Evolutionary conservation across 1,140 invertebrate genomes (phyloP).

Genomic region (Arion vulgaris): DNA sequence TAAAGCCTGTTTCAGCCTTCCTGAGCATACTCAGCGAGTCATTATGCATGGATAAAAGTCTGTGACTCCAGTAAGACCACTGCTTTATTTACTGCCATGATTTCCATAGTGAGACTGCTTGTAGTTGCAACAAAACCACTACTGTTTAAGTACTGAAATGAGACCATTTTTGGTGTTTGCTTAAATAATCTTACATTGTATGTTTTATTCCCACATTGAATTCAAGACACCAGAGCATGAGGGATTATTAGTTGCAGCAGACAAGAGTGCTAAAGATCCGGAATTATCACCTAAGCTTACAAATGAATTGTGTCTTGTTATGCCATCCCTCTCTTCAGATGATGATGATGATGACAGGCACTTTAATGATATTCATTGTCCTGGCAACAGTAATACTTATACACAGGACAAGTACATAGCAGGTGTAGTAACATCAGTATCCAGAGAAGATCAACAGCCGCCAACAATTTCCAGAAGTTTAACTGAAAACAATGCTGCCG

Average conservation of each 20-base stretch:
- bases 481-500: not conserved
- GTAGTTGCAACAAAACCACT: no score
- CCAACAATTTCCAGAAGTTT: not conserved
- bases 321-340: slow-evolving; percentile 19
- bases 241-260: not conserved
- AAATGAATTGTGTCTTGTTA: slow-evolving; percentile 14
- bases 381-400: not conserved
- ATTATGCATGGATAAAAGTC: no score
- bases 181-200: no score
- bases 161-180: no score
- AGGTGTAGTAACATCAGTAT: not conserved
- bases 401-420: not conserved
- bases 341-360: slow-evolving; percentile 13
- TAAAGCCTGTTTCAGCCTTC: no score
- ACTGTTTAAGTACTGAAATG: no score
- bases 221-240: not conserved
- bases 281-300: not conserved
- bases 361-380: not conserved
- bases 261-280: not conserved
- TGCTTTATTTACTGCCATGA: no score
- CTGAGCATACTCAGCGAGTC: no score
- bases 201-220: not conserved
- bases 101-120: no score
- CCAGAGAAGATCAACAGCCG: not conserved
- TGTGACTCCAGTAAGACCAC: no score